phyloP scores from a whole-genome alignment of 2,113 vertebrate species.

The Festucalex cinctus region DNA sequence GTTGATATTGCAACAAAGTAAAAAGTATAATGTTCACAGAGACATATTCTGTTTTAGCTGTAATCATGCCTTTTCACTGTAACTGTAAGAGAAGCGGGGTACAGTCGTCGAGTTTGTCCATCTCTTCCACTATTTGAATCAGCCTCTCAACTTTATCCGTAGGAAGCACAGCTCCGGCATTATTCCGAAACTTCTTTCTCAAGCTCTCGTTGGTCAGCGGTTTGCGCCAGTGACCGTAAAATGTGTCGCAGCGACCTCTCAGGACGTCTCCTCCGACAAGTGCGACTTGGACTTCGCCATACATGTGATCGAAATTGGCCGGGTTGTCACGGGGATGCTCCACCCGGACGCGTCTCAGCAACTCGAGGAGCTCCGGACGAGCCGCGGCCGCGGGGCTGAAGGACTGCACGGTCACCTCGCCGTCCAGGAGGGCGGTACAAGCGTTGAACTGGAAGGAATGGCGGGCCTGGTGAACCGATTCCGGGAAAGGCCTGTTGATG shows the following conservation, averaged over 20 bases:
- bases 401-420: conserved; percentile 75
- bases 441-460: conserved; percentile 90
- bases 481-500: conserved; percentile 84
- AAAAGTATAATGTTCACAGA: not conserved
- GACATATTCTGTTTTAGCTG: not conserved
- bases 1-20: too few species aligned
- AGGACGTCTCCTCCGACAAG: conserved; percentile 74
- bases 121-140: conserved; percentile 68
- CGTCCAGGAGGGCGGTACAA: conserved; percentile 80
- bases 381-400: conserved; percentile 66
- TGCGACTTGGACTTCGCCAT: conserved; percentile 78
- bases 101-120: conserved; percentile 50
- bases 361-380: conserved; percentile 70
- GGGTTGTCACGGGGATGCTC: conserved; percentile 82
- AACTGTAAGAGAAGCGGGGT: conserved; percentile 68
- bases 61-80: conserved; percentile 49
- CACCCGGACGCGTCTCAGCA: conserved; percentile 77
- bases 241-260: conserved; percentile 80
- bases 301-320: conserved; percentile 84
- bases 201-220: conserved; percentile 81
- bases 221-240: conserved; percentile 89
- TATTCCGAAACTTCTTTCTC: conserved; percentile 79
- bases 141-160: conserved; percentile 69
- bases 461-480: conserved; percentile 82
- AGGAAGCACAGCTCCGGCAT: conserved; percentile 71